Base-by-base conservation (phyloP, 2,113 vertebrate genomes). In the Cheirogaleus medius region DNA sequence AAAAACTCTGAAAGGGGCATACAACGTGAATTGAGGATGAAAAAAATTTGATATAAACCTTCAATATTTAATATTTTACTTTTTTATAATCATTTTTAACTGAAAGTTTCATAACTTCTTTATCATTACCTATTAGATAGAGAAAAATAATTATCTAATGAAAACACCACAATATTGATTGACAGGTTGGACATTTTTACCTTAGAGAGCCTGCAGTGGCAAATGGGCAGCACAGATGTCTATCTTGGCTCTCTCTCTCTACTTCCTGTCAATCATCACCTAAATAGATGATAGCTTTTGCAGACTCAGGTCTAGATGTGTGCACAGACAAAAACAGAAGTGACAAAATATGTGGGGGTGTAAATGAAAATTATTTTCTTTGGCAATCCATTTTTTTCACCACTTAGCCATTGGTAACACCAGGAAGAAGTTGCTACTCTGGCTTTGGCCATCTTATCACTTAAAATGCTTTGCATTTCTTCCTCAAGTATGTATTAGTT, bases 121-220 rank as follows among this genome's bases (percentile, higher is more conserved):
- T 6, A 81, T 91, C 17, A 76, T 94, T 87, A 64, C 20, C 12
- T 80, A 74, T 68, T 66, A 37, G 73, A 78, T 21, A 74, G 66
- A 92, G 44, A 87, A 89, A 95, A 80, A 71, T 27, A 84, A 84
- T 71, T 83, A 85, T 32, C 56, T 87, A 78, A 54, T 69, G 49
- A 84, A 92, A 85, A 56, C 25, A 32, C 23, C 42, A 39, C 44
- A 66, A 81, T 77, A 10, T 54, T 78, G 54, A 80, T 42, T 82
- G 64, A 71, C 60, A 47, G 32, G 1, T 29, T 69, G 23, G 52
- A 42, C 17, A 29, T 44, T 96, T 96, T 80, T 80, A 44, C 14
- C 3, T 68, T 21, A 52, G 76, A 52, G 80, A n/a, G 44, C 71
- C 56, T 56, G 4, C 8, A 8, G 9, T 77, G 56, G 64, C 80